Conservation (phyloP, 2,797 vertebrate genomes). For the Allobates femoralis region DNA sequence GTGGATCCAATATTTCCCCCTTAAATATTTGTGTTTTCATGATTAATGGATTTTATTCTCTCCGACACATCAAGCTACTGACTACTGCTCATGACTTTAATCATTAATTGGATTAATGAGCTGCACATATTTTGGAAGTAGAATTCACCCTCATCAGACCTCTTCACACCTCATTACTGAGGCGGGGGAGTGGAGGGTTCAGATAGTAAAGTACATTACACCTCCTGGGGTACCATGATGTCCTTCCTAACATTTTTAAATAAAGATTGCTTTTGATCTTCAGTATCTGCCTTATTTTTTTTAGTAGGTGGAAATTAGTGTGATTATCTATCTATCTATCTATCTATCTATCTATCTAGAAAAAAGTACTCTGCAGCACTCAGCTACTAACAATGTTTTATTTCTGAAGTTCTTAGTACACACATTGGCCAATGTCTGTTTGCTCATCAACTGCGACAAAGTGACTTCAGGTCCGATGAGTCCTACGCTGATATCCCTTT, state of each 20-base stretch:
- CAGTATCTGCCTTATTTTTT: not conserved
- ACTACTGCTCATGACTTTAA: slow-evolving; percentile 72
- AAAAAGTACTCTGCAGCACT: too few relatives aligned
- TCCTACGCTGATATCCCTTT: too few relatives aligned
- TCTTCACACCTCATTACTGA: slow-evolving; percentile 50
- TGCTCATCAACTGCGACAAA: too few relatives aligned
- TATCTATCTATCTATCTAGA: too few relatives aligned
- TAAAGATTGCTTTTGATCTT: not conserved
- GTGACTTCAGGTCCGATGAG: too few relatives aligned
- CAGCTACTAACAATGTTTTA: too few relatives aligned
- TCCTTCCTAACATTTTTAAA: not conserved
- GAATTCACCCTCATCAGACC: slow-evolving; percentile 50
- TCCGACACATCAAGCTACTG: slow-evolving; percentile 65
- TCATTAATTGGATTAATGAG: slow-evolving; percentile 79
- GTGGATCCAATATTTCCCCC: not conserved
- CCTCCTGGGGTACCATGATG: not conserved
- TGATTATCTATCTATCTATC: not conserved
- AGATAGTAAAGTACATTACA: not conserved
- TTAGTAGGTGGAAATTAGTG: not conserved
- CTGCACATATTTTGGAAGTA: slow-evolving; percentile 61
- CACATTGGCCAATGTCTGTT: too few relatives aligned
- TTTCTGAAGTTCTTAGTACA: too few relatives aligned
- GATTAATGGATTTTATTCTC: not conserved
- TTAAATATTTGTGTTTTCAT: slow-evolving; percentile 4
- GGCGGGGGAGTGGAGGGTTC: not conserved